phyloP scores from a whole-genome alignment of 2,113 vertebrate genomes.

The Nycticryphes semicollaris region DNA sequence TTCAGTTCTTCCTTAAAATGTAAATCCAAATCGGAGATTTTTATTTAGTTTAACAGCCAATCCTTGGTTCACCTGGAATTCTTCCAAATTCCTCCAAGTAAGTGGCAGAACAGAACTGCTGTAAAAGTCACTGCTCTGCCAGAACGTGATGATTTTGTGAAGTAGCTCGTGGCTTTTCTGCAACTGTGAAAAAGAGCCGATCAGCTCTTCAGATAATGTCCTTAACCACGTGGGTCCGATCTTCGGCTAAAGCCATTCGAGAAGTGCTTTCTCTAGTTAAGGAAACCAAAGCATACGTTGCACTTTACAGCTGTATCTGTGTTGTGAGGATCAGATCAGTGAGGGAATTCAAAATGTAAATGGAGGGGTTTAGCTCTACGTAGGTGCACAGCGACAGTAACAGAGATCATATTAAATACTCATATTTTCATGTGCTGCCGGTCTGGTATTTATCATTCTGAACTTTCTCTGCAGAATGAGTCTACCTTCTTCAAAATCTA shows the following conservation, averaged over 20 bases:
- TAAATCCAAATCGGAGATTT: not conserved
- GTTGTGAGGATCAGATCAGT: conserved; percentile 17
- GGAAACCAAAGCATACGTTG: not conserved
- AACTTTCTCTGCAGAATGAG: conserved; percentile 59
- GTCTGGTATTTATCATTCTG: conserved; percentile 57
- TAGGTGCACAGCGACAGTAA: not conserved
- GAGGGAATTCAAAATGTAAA: not conserved
- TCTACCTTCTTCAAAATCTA: not conserved
- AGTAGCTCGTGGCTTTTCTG: not conserved
- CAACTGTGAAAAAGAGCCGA: not conserved
- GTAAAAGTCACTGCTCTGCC: not conserved
- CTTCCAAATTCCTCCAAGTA: not conserved
- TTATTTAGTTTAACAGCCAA: not conserved
- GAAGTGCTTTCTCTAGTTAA: conserved; percentile 40
- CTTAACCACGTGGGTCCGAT: not conserved
- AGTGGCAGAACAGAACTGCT: not conserved
- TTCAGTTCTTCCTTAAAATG: not conserved
- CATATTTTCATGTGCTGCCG: conserved; percentile 50
- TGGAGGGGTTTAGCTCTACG: not conserved
- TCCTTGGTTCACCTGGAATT: not conserved
- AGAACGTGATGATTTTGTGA: not conserved
- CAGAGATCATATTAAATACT: conserved; percentile 37
- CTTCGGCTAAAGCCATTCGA: not conserved
- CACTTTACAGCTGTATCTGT: conserved; percentile 32
- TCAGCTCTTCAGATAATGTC: not conserved